Conservation (phyloP, 2,113 vertebrate genomes). For the Chloropsis hardwickii region DNA sequence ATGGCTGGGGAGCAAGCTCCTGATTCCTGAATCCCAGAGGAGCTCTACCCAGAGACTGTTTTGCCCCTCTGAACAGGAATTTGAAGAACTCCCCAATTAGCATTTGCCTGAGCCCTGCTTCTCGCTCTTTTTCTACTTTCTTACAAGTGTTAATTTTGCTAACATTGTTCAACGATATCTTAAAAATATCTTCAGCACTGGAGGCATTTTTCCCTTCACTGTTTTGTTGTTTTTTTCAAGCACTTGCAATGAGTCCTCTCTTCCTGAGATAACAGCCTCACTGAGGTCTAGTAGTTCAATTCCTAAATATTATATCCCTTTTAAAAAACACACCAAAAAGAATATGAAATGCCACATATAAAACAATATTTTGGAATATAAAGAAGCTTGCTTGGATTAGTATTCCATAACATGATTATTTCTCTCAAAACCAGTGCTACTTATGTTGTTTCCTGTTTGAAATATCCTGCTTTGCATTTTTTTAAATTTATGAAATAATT, state of each 20-base stretch:
- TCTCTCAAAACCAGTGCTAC: constrained; percentile 27
- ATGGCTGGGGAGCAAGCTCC: neutral
- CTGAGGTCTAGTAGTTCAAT: constrained; percentile 44
- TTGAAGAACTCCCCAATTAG: neutral
- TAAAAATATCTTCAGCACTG: constrained; percentile 23
- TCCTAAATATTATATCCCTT: constrained; percentile 18
- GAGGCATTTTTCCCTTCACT: neutral
- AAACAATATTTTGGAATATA: constrained; percentile 46
- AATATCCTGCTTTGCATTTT: constrained; percentile 60
- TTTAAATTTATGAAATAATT: constrained; percentile 56
- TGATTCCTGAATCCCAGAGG: neutral
- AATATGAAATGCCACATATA: constrained; percentile 31
- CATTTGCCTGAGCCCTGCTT: neutral
- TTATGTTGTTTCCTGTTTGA: constrained; percentile 53
- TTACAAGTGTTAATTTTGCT: constrained; percentile 56
- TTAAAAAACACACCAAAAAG: constrained; percentile 16
- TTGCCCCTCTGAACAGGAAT: neutral
- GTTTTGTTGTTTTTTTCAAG: constrained; percentile 36
- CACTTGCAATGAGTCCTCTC: neutral
- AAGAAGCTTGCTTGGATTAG: constrained; percentile 40
- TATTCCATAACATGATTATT: constrained; percentile 54
- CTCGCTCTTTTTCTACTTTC: constrained; percentile 3
- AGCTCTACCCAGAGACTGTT: neutral
- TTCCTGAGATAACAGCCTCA: constrained; percentile 28
- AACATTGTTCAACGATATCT: constrained; percentile 28